Evolutionary conservation across 37 sponge, comb jelly and placozoan genomes (phyloP), one percentile per base, ranked within the genome.

Genomic region (Bolinopsis microptera): DNA sequence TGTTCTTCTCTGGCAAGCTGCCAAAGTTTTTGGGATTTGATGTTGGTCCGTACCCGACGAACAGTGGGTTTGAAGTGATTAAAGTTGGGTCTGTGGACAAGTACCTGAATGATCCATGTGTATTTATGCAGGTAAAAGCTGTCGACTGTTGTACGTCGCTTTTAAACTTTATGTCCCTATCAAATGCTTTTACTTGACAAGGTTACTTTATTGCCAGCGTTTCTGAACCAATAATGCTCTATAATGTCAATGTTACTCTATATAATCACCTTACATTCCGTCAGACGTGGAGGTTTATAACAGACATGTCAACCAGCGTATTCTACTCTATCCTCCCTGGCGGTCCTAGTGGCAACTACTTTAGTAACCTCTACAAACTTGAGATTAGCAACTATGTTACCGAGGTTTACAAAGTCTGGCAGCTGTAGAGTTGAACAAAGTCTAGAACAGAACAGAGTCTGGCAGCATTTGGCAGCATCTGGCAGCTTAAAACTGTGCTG

Each of bases 1-100:
- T 86, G 26, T 86, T 86, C 61, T 86, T 86, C 61, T 40, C 90
- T 8, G 90, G 90, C 40, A 38, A 86, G 61, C 24, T 86, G 61
- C 90, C 90, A 13, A 41, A 39, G 61, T 40, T 39, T 8, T n/a
- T 86, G 1, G 90, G 90, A 26, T 86, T 86, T 28, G 90, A 86
- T 30, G 26, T 86, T 1, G 90, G 61, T 0, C 90, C 90, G 5
- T 23, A 41, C 30, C 90, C 90, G 0, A 34, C 35, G 26, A 86
- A 40, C 61, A 86, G 90, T 86, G 90, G 90, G 0, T 34, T 86
- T 3, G 90, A 86, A 41, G 90, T 86, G 5, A 23, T 86, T 22
- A 86, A 86, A n/a, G 35, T 86, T 40, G 90, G 90, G 8, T 28
- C 35, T 0, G 90, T 86, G 26, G 35, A 28, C 3, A 34, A 39